Percentiles rank a stretch among this genome's conserved stretches.
These are phyloP conservation scores for Sebastes fasciatus DNA, from an alignment of 2,113 vertebrate species.

Conservation along the genomic window DNA sequence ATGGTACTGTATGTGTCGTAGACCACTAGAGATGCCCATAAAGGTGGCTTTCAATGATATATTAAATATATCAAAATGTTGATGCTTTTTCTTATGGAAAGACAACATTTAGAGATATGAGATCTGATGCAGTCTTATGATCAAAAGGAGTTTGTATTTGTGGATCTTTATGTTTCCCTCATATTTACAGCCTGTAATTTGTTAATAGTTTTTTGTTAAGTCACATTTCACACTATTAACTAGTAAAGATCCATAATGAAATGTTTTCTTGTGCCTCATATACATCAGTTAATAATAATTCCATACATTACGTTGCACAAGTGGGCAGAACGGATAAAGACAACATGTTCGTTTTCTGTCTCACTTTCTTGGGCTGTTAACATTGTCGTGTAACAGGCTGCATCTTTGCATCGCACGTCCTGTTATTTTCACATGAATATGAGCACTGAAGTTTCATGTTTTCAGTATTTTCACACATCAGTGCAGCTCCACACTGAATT, in stretches of 20 bases:
- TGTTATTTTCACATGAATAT: neutral
- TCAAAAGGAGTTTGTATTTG: neutral
- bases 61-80: neutral
- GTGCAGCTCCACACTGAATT: neutral
- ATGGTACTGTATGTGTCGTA: neutral
- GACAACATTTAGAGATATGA: neutral
- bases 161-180: neutral
- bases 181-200: neutral
- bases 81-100: neutral
- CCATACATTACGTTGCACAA: neutral
- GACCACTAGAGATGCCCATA: neutral
- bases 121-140: neutral
- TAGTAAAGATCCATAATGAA: neutral
- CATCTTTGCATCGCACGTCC: no score
- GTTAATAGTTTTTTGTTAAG: neutral
- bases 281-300: neutral
- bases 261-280: neutral
- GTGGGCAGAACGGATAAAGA: neutral
- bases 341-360: neutral
- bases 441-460: neutral
- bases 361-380: neutral
- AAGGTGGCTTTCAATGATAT: neutral
- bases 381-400: neutral
- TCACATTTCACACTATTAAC: neutral
- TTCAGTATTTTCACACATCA: conserved; percentile 3